Conservation (phyloP, 2,888 invertebrate genomes). For the Morinoia aosen region DNA sequence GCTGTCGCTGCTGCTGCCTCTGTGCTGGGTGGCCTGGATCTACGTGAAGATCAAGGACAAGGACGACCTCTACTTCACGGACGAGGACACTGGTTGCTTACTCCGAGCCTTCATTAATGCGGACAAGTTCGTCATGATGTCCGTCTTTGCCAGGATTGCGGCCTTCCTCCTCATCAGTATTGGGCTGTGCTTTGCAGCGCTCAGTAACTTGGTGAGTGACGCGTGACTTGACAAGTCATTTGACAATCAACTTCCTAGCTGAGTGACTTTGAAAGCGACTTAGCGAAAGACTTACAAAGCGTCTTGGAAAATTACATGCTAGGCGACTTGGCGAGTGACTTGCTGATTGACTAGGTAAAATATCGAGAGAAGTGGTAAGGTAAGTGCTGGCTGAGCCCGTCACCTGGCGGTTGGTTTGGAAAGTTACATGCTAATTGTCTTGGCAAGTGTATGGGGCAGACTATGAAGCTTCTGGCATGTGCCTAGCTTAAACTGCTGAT, state of each 20-base stretch:
- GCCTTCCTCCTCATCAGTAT: slow-evolving; percentile 81
- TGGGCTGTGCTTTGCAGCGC: slow-evolving; percentile 77
- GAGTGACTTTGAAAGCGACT: too few relatives aligned
- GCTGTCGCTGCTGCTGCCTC: slow-evolving; percentile 73
- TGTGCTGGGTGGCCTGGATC: slow-evolving; percentile 58
- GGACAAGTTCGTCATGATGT: slow-evolving; percentile 57
- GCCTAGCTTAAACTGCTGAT: too few relatives aligned
- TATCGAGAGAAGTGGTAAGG: too few relatives aligned
- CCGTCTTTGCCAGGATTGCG: slow-evolving; percentile 74
- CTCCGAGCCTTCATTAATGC: slow-evolving; percentile 54
- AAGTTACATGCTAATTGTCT: not conserved
- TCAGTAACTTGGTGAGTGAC: slow-evolving; percentile 77
- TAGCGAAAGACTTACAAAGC: too few relatives aligned
- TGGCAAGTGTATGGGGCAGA: not conserved
- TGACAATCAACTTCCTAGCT: too few relatives aligned
- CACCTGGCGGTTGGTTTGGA: too few relatives aligned
- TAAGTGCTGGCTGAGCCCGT: too few relatives aligned
- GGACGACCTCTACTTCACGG: slow-evolving; percentile 56
- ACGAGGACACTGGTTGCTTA: slow-evolving; percentile 18
- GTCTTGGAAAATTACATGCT: too few relatives aligned
- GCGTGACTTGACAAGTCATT: too few relatives aligned
- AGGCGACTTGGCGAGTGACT: too few relatives aligned
- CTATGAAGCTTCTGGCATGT: too few relatives aligned
- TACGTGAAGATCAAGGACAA: slow-evolving; percentile 58
- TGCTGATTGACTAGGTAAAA: too few relatives aligned